Base-by-base conservation (phyloP, 2,888 invertebrate species). In the Periphyllus acericola region DNA sequence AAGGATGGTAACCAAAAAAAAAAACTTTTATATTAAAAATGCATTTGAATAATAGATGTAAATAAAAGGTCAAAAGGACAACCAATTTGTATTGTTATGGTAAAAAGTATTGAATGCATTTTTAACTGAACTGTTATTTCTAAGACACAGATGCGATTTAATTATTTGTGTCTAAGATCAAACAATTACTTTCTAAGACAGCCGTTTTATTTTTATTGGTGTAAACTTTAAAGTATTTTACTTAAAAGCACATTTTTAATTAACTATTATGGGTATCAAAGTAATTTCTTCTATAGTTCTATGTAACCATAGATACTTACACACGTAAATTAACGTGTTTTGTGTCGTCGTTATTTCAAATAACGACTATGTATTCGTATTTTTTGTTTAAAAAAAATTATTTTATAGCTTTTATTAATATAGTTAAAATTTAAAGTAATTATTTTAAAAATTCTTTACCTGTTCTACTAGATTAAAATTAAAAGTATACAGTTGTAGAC, bases 401-500 rank as follows among this genome's bases (percentile, higher is more conserved):
- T 8, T 21, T 60, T 25, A 25, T 60, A 25, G 60, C 5, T 60
- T 21, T 60, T 60, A 60, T 25, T 60, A 60, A 3, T 21, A 60
- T 21, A 55, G 68, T 8, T 68, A 29, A 29, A 14, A 14, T 46
- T 14, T 46, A 68, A n/a, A 68, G 29, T 11, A 68, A 68, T 68
- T 11, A 9, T 68, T 11, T 6, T 68, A 29, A 68, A 60, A n/a
- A 8, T 11, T 9, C 4, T 68, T 74, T 66, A 87, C 86, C 66
- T 87, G 60, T 80, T 80, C 25, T 36, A 36, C 11, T 14, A 32
- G 72, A 80, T 87, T 74, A 40, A 87, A 87, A 40, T 80, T 87
- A 32, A 80, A 87, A 32, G 34, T 32, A 40, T 72, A 87, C 40
- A 87, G 76, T 74, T 87, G 86, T 46, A 87, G 66, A 40, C 80